Evolutionary conservation across 2,888 invertebrate genomes (phyloP).

Genomic region (Dynastes grantii): DNA sequence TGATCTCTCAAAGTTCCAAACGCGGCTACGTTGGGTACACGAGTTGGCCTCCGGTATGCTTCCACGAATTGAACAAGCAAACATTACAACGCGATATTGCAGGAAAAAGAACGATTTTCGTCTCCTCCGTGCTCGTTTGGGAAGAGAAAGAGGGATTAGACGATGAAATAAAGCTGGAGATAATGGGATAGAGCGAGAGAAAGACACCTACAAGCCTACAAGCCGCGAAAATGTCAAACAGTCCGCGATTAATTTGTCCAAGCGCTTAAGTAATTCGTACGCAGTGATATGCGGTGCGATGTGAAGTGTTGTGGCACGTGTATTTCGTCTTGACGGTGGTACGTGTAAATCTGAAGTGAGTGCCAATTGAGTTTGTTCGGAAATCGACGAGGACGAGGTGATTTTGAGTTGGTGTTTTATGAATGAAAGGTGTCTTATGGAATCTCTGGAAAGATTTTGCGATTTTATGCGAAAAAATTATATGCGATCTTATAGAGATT

Average conservation of each 20-base stretch:
- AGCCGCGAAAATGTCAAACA: slow-evolving; percentile 32
- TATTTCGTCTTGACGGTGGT: not conserved
- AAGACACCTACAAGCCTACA: not conserved
- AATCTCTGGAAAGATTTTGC: too few relatives aligned
- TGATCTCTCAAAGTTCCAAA: slow-evolving; percentile 60
- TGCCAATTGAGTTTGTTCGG: too few relatives aligned
- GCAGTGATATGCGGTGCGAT: not conserved
- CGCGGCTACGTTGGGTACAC: slow-evolving; percentile 42
- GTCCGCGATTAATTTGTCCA: slow-evolving; percentile 35
- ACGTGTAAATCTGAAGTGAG: not conserved
- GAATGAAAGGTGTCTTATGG: too few relatives aligned
- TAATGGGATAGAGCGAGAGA: not conserved
- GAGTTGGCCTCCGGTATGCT: slow-evolving; percentile 19
- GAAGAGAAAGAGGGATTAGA: not conserved
- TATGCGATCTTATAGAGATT: too few relatives aligned
- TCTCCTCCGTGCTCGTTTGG: not conserved
- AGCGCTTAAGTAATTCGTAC: slow-evolving; percentile 52
- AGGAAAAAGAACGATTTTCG: not conserved
- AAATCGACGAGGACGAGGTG: too few relatives aligned
- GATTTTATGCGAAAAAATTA: too few relatives aligned
- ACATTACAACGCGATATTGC: not conserved
- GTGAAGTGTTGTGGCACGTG: not conserved
- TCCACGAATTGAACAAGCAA: slow-evolving; percentile 27
- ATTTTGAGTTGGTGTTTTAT: too few relatives aligned
- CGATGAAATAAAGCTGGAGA: not conserved